phyloP scores from a whole-genome alignment of 2,797 vertebrate genomes.

The Myripristis murdjan region DNA sequence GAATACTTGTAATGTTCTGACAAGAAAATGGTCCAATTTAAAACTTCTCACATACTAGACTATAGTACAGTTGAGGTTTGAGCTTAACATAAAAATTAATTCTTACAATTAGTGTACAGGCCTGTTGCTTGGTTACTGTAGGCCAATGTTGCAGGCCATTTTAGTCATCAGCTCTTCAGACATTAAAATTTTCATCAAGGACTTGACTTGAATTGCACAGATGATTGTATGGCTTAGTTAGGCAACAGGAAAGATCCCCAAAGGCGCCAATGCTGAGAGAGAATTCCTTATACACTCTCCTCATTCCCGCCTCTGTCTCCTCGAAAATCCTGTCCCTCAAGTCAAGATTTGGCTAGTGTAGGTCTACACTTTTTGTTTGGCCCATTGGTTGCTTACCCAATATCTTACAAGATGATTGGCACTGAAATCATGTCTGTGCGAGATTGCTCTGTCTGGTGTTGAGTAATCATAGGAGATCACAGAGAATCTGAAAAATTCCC shows the following conservation, averaged over 20 bases:
- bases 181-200: too few relatives aligned
- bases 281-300: neutral
- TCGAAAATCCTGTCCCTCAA: slow-evolving; percentile 16
- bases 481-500: too few relatives aligned
- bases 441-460: too few relatives aligned
- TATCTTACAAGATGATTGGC: too few relatives aligned
- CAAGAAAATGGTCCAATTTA: too few relatives aligned
- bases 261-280: slow-evolving; percentile 53
- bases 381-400: too few relatives aligned
- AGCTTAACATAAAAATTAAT: neutral
- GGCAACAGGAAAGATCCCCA: slow-evolving; percentile 51
- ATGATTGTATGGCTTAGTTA: slow-evolving; percentile 54
- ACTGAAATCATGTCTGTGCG: too few relatives aligned
- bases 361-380: neutral
- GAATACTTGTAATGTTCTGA: too few relatives aligned
- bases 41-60: too few relatives aligned
- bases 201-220: slow-evolving; percentile 11
- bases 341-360: slow-evolving; percentile 37
- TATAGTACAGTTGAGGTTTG: neutral
- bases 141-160: neutral
- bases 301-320: neutral
- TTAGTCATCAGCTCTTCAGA: too few relatives aligned
- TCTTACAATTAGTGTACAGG: neutral
- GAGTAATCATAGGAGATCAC: too few relatives aligned
- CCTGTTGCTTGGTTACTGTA: too few relatives aligned